These are phyloP conservation scores for Perca flavescens DNA, from an alignment of 2,113 vertebrate species.

Conservation along the genomic window DNA sequence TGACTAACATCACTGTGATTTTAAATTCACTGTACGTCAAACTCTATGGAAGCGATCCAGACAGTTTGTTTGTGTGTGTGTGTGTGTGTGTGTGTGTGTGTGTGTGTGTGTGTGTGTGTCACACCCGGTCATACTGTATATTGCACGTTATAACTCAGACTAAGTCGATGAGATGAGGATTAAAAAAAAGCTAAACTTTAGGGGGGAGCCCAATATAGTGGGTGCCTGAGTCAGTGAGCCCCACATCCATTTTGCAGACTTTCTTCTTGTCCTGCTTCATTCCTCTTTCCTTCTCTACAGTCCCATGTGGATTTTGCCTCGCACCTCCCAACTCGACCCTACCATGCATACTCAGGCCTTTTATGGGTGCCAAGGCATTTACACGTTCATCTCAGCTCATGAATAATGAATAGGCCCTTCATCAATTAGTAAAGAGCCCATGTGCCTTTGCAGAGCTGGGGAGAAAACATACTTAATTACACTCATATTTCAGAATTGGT, in stretches of 20 bases:
- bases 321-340: slow-evolving; percentile 38
- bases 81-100: not conserved
- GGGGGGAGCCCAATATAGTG: not conserved
- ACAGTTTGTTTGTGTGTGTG: slow-evolving; percentile 1
- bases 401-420: slow-evolving; percentile 79
- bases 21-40: slow-evolving; percentile 32
- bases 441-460: slow-evolving; percentile 62
- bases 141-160: not conserved
- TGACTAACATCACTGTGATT: slow-evolving; percentile 13
- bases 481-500: slow-evolving; percentile 82
- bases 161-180: not conserved
- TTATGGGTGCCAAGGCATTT: slow-evolving; percentile 77
- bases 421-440: slow-evolving; percentile 81
- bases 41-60: not conserved
- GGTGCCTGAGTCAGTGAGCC: slow-evolving; percentile 2
- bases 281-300: not conserved
- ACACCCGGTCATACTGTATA: slow-evolving; percentile 12
- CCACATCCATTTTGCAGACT: slow-evolving; percentile 13
- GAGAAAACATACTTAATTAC: slow-evolving; percentile 81
- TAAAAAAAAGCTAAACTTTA: slow-evolving; percentile 2
- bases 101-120: slow-evolving; percentile 1
- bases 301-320: slow-evolving; percentile 10
- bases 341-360: slow-evolving; percentile 52
- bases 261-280: slow-evolving; percentile 13
- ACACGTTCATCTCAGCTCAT: slow-evolving; percentile 75